Conservation (phyloP, 1,140 invertebrate species). For the Habropoda laboriosa region DNA sequence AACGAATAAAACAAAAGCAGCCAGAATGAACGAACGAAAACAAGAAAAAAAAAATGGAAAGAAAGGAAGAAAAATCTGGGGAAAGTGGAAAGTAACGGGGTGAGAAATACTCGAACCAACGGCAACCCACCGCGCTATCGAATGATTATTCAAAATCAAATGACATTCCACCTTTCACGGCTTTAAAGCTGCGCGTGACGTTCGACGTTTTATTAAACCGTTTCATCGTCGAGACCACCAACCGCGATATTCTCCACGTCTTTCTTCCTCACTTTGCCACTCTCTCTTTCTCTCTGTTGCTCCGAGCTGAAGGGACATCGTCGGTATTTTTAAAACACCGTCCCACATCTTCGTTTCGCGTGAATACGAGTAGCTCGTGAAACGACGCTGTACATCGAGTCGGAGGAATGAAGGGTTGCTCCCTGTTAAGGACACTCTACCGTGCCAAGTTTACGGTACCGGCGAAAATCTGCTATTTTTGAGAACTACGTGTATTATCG, state of each 20-base stretch:
- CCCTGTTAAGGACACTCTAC: too few species aligned
- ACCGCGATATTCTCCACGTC: neutral
- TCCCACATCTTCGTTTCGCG: constrained; percentile 1
- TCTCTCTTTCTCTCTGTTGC: neutral
- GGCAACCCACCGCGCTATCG: neutral
- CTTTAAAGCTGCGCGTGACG: neutral
- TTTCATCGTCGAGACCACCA: neutral
- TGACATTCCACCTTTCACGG: neutral
- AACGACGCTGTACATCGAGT: constrained; percentile 23
- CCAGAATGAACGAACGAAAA: neutral
- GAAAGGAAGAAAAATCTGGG: neutral
- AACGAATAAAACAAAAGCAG: constrained; percentile 18
- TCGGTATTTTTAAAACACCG: constrained; percentile 27
- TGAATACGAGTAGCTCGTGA: constrained; percentile 9
- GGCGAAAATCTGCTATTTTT: too few species aligned
- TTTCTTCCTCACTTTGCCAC: too few species aligned
- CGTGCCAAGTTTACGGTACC: too few species aligned
- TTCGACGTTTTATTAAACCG: constrained; percentile 3
- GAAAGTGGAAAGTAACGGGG: neutral
- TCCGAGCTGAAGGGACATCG: neutral
- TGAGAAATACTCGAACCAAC: neutral
- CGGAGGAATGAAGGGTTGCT: neutral
- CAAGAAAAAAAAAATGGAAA: neutral
- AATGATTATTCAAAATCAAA: constrained; percentile 20
- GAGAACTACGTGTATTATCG: too few species aligned